Evolutionary conservation across 2,888 invertebrate species (phyloP).

Genomic region (Cheilosia pagana): DNA sequence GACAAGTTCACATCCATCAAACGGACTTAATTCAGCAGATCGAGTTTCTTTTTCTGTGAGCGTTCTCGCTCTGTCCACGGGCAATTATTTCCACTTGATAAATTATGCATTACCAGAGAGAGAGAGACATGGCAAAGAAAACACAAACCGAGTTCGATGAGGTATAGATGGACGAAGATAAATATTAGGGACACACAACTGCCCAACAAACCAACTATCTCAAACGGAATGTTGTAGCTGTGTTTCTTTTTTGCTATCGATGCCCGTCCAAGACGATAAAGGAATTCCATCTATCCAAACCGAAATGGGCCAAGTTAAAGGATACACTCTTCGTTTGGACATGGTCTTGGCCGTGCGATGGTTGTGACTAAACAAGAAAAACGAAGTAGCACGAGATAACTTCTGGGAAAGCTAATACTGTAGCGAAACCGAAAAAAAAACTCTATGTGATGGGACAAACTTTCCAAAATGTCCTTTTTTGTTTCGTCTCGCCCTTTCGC

Average conservation of each 20-base stretch:
- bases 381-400: background rate
- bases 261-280: constrained; percentile 45
- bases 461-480: constrained; percentile 33
- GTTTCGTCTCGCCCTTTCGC: background rate
- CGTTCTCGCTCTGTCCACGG: background rate
- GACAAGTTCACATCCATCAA: constrained; percentile 67
- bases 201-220: constrained; percentile 52
- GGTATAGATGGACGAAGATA: constrained; percentile 63
- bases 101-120: constrained; percentile 67
- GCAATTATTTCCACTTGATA: constrained; percentile 71
- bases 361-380: background rate
- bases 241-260: background rate
- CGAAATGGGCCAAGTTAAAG: constrained; percentile 52
- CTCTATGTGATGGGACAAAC: constrained; percentile 27
- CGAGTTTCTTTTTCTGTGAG: constrained; percentile 3
- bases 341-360: background rate
- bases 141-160: constrained; percentile 36
- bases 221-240: constrained; percentile 41
- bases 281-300: constrained; percentile 57
- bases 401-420: constrained; percentile 50
- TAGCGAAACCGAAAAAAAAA: constrained; percentile 25
- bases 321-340: constrained; percentile 20
- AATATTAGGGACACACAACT: constrained; percentile 62
- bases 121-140: constrained; percentile 32
- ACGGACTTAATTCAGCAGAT: constrained; percentile 55